phyloP scores from a whole-genome alignment of 2,113 vertebrate genomes.

The Phaethornis superciliosus region DNA sequence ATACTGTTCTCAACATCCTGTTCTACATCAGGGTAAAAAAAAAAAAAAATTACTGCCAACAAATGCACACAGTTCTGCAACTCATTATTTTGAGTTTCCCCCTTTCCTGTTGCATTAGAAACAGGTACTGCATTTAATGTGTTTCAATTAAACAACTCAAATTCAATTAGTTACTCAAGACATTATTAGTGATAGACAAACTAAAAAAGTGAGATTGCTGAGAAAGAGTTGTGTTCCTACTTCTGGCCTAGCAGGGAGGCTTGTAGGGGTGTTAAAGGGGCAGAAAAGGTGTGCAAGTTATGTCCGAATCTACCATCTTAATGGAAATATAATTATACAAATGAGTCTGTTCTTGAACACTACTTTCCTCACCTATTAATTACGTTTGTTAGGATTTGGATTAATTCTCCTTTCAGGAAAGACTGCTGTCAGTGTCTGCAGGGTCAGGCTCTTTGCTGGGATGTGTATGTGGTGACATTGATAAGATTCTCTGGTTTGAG shows the following conservation, averaged over 20 bases:
- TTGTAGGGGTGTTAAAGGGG: neutral
- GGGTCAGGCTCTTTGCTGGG: neutral
- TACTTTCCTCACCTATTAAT: neutral
- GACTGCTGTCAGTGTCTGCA: neutral
- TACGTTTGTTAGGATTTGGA: neutral
- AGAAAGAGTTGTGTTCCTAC: neutral
- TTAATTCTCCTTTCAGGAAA: neutral
- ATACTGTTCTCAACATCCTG: conserved; percentile 26
- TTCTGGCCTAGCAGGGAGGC: neutral
- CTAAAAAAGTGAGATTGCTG: conserved; percentile 8
- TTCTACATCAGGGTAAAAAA: neutral
- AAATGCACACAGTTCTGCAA: neutral
- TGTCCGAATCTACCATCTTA: neutral
- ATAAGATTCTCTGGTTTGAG: neutral
- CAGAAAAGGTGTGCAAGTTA: neutral
- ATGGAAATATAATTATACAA: neutral
- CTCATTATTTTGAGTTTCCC: neutral
- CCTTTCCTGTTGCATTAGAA: neutral
- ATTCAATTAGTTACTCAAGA: conserved; percentile 71
- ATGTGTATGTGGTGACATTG: rapidly evolving
- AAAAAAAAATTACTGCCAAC: neutral
- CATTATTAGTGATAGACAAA: conserved; percentile 7
- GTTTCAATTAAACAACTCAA: conserved; percentile 71
- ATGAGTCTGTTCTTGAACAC: neutral
- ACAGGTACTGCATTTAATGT: neutral